A percentile compares a stretch with the other conserved stretches of the same genome.
These are phyloP conservation scores for Agrotis ipsilon DNA, from an alignment of 2,888 invertebrate genomes.

Conservation along the genomic window DNA sequence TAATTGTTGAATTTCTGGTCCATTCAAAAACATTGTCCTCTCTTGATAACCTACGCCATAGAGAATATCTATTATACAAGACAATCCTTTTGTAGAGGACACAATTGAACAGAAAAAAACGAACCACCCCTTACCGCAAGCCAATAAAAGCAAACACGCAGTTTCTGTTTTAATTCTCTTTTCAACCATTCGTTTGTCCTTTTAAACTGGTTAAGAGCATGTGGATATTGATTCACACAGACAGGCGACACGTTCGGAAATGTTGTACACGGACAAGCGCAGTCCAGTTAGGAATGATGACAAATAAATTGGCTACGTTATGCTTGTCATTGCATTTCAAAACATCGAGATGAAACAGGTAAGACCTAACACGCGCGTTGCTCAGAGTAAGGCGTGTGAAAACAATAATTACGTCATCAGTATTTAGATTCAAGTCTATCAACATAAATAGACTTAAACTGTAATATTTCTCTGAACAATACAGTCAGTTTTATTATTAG, in stretches of 20 bases:
- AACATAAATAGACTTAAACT: constrained; percentile 45
- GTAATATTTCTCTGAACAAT: constrained; percentile 49
- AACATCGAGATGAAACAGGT: constrained; percentile 57
- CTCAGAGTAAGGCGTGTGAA: constrained; percentile 34
- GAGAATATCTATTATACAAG: background rate
- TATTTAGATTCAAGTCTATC: constrained; percentile 44
- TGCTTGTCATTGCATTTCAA: constrained; percentile 41
- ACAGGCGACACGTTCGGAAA: constrained; percentile 12
- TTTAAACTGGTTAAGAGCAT: constrained; percentile 16
- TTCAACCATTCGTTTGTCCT: constrained; percentile 22
- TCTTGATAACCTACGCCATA: background rate
- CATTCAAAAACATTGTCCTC: background rate
- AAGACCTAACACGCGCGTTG: constrained; percentile 39
- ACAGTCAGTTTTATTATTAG: constrained; percentile 43
- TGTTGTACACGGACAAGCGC: constrained; percentile 15
- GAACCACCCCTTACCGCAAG: background rate
- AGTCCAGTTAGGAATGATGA: constrained; percentile 39
- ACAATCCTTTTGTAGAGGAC: background rate
- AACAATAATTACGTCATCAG: constrained; percentile 44
- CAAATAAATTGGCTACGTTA: constrained; percentile 52
- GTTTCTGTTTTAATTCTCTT: constrained; percentile 24
- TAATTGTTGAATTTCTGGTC: background rate
- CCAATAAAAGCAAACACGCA: constrained; percentile 4
- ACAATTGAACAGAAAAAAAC: too few relatives aligned
- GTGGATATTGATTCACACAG: constrained; percentile 41